Conservation (phyloP, 2,113 vertebrate genomes). For the Bungarus multicinctus region DNA sequence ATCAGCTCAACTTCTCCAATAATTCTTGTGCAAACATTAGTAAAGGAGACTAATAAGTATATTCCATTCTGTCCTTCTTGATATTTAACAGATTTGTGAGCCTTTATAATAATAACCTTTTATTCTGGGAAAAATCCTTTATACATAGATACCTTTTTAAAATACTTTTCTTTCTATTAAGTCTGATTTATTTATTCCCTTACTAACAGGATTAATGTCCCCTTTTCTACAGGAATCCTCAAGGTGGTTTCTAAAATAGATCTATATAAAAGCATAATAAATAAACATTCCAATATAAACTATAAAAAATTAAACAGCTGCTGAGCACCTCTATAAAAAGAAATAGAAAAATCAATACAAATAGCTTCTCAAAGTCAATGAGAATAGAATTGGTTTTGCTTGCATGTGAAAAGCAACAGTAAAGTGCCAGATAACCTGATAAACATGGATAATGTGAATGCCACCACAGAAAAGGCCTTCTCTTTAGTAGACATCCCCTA, state of each 20-base stretch:
- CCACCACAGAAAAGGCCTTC: background rate
- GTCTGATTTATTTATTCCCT: background rate
- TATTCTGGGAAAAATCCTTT: slow-evolving; percentile 56
- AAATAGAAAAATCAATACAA: background rate
- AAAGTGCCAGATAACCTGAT: background rate
- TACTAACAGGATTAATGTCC: background rate
- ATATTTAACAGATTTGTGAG: slow-evolving; percentile 66
- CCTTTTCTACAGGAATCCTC: background rate
- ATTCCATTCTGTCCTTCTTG: slow-evolving; percentile 43
- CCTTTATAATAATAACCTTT: slow-evolving; percentile 37
- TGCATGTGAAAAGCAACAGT: background rate
- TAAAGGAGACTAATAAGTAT: background rate
- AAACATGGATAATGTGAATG: background rate
- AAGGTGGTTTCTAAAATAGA: background rate
- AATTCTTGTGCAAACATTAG: background rate
- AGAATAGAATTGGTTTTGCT: background rate
- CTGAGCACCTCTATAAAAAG: background rate
- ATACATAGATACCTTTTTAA: slow-evolving; percentile 61
- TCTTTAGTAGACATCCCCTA: background rate
- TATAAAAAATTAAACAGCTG: background rate
- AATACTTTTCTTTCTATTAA: slow-evolving; percentile 43
- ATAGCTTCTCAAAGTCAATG: background rate
- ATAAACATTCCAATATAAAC: background rate
- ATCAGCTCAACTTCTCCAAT: background rate
- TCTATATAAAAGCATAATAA: background rate